Base-by-base conservation (phyloP, 2,888 invertebrate species). In the Acronicta aceris region DNA sequence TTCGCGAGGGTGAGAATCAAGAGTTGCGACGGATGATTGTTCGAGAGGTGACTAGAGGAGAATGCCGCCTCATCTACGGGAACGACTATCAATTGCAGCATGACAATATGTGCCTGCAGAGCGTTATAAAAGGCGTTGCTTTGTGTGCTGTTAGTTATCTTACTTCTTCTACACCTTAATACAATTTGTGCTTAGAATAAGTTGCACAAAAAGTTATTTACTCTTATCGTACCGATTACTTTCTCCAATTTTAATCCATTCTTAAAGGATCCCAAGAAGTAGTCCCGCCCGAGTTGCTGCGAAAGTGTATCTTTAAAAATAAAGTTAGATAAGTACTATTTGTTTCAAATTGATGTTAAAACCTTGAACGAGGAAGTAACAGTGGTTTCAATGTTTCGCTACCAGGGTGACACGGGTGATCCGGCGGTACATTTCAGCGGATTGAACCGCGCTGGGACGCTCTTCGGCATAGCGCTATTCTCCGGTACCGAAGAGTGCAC, bases 401-500 rank as follows among this genome's bases (percentile, higher is more conserved):
- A 80, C 62, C 81, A 94, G 94, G 94, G 94, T 25, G 94, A 94
- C 81, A 94, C 89, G 1, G 94, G 94, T 4, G 87, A 94, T 53
- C 94, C 94, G 9, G 94, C 94, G 8, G 94, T 94, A 0, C 89
- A 91, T 59, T 94, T 94, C 73, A 92, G 85, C 58, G 94, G 93
- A 0, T 53, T 85, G n/a, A 89, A 89, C 56, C 82, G 89, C n/a
- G 88, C 85, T 0, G 94, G 94, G 5, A 92, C 91, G 0, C 78
- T 94, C 17, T 90, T 75, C 60, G 94, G 94, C 0, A 90, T 94
- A 27, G 94, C 94, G 0, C 64, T 94, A 10, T 94, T 93, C 74
- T 94, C 94, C 5, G 94, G 94, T 40, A 91, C 92, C 0, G 94
- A 93, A 69, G 94, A 94, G 65, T 94, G 94, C 70, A 89, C 93